Evolutionary conservation across 1,140 invertebrate species (phyloP).

Genomic region (Panulirus ornatus): DNA sequence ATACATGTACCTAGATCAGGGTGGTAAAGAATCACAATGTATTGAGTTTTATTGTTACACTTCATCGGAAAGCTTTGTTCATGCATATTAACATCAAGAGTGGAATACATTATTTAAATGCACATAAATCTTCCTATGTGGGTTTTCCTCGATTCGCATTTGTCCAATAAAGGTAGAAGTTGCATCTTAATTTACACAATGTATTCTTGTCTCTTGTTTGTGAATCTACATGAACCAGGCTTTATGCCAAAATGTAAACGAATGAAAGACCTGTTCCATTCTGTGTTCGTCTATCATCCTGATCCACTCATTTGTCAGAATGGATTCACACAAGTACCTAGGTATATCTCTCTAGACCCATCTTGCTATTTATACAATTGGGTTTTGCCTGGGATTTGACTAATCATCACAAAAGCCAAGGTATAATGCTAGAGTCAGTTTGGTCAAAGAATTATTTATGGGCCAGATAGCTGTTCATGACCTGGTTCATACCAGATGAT

Average conservation of each 20-base stretch:
- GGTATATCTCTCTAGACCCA: constrained; percentile 26
- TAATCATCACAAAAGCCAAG: constrained; percentile 44
- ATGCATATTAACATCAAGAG: neutral
- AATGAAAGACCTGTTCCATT: too few species aligned
- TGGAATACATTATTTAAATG: neutral
- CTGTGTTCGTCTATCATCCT: too few species aligned
- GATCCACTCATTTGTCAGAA: too few species aligned
- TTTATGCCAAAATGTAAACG: too few species aligned
- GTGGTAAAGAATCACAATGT: neutral
- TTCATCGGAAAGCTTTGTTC: neutral
- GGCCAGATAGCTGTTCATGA: neutral
- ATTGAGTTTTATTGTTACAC: neutral
- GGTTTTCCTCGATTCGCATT: too few species aligned
- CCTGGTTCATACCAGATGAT: neutral
- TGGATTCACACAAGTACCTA: constrained; percentile 1
- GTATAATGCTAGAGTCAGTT: constrained; percentile 24
- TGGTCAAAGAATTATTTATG: neutral
- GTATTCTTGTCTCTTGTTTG: too few species aligned
- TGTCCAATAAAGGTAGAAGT: too few species aligned
- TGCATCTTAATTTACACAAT: too few species aligned
- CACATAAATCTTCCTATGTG: too few species aligned
- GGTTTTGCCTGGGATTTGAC: constrained; percentile 34
- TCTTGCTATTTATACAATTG: constrained; percentile 29
- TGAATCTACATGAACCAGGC: too few species aligned
- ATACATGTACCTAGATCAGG: neutral